Evolutionary conservation across 2,113 vertebrate genomes (phyloP).

Genomic region (Dicrurus megarhynchus): DNA sequence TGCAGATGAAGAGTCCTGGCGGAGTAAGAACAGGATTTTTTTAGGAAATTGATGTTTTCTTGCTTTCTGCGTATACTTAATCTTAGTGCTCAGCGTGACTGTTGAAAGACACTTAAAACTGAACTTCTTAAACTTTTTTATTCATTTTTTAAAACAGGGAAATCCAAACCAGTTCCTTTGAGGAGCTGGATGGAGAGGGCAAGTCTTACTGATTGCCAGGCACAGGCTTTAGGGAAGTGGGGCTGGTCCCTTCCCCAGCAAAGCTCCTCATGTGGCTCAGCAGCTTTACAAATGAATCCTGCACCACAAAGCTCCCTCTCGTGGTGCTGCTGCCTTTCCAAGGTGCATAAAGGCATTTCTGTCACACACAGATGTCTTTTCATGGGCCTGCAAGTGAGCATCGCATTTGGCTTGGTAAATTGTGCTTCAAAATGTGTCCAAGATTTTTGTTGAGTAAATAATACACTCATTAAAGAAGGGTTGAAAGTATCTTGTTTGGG

Average conservation of each 20-base stretch:
- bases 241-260: neutral
- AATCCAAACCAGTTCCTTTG: neutral
- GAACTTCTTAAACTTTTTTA: neutral
- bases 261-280: neutral
- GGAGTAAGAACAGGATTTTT: neutral
- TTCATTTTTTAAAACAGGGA: neutral
- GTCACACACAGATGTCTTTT: neutral
- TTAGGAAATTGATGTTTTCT: neutral
- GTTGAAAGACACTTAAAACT: neutral
- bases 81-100: neutral
- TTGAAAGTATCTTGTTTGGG: neutral
- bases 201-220: neutral
- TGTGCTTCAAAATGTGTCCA: neutral
- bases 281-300: neutral
- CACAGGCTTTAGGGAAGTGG: too few species aligned
- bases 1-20: neutral
- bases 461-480: neutral
- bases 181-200: neutral
- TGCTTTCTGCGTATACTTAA: neutral
- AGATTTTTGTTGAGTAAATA: neutral
- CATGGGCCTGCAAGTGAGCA: neutral
- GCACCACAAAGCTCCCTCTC: slow-evolving; percentile 1
- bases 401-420: accelerated
- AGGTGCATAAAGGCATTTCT: neutral
- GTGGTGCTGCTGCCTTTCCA: neutral